A percentile compares a stretch with the other conserved stretches of the same genome.
Conservation (phyloP, 2,113 vertebrate species). For the Pangasianodon hypophthalmus region DNA sequence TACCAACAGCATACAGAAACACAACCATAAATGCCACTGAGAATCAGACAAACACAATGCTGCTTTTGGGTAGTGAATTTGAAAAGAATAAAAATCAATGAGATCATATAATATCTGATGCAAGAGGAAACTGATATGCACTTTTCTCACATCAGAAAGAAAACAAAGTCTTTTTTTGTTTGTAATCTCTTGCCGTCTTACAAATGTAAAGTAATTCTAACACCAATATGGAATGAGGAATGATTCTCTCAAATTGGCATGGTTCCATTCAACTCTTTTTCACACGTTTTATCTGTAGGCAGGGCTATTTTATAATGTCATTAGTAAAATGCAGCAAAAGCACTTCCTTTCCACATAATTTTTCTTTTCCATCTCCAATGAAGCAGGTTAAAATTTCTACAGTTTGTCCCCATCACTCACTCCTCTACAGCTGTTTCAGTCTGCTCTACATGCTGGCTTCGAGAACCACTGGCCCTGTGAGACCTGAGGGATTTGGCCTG, state of each 20-base stretch:
- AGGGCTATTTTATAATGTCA: neutral
- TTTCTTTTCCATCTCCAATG: neutral
- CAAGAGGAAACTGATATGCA: neutral
- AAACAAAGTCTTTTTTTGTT: neutral
- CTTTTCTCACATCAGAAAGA: neutral
- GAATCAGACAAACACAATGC: neutral
- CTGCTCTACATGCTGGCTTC: constrained; percentile 40
- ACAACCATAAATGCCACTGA: neutral
- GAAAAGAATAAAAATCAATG: neutral
- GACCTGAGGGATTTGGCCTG: neutral
- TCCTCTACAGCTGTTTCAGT: constrained; percentile 48
- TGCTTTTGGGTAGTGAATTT: neutral
- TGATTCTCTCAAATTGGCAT: neutral
- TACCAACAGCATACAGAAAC: neutral
- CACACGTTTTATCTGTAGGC: neutral
- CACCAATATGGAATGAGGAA: neutral
- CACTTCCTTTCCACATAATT: neutral
- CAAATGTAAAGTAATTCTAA: constrained; percentile 10
- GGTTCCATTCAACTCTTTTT: neutral
- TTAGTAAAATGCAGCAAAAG: neutral
- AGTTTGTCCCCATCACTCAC: neutral
- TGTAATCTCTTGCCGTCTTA: neutral
- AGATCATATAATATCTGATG: neutral
- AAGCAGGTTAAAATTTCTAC: constrained; percentile 7
- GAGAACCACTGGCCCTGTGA: constrained; percentile 12